These are phyloP conservation scores for Microtus montanus DNA, from an alignment of 2,113 vertebrate species.

Conservation along the genomic window DNA sequence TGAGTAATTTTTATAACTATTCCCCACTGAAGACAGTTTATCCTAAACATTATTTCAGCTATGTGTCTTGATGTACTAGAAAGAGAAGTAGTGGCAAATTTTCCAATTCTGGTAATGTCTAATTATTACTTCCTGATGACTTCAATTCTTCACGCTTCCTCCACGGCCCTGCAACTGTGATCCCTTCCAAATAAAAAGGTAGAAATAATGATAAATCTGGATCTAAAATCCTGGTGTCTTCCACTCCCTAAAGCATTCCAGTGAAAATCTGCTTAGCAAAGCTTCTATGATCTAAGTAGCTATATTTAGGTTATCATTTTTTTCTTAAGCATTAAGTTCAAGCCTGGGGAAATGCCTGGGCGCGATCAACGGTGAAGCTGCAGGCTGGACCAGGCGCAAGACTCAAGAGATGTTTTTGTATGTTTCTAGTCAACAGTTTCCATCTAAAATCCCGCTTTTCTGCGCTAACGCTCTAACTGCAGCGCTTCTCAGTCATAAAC, in stretches of 20 bases:
- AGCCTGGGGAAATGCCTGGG: neutral
- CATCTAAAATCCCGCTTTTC: neutral
- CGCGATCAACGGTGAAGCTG: neutral
- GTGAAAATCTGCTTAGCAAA: conserved; percentile 20
- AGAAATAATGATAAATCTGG: neutral
- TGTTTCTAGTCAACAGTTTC: neutral
- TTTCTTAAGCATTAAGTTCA: neutral
- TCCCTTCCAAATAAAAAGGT: neutral
- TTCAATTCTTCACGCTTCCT: neutral
- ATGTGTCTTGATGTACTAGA: neutral
- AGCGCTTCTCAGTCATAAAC: neutral
- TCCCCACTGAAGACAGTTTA: neutral
- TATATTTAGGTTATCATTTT: neutral
- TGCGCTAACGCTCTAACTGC: neutral
- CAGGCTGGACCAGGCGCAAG: conserved; percentile 18
- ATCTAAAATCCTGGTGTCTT: neutral
- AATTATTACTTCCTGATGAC: neutral
- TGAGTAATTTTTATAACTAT: neutral
- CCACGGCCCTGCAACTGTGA: fast-evolving
- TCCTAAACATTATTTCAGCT: conserved; percentile 7
- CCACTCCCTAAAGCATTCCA: neutral
- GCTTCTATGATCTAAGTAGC: neutral
- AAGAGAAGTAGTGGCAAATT: neutral
- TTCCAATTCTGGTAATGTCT: conserved; percentile 4
- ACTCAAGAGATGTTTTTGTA: neutral